A percentile compares a stretch with the other conserved stretches of the same genome.
Conservation (phyloP, 2,888 invertebrate genomes). For the Helleia helle region DNA sequence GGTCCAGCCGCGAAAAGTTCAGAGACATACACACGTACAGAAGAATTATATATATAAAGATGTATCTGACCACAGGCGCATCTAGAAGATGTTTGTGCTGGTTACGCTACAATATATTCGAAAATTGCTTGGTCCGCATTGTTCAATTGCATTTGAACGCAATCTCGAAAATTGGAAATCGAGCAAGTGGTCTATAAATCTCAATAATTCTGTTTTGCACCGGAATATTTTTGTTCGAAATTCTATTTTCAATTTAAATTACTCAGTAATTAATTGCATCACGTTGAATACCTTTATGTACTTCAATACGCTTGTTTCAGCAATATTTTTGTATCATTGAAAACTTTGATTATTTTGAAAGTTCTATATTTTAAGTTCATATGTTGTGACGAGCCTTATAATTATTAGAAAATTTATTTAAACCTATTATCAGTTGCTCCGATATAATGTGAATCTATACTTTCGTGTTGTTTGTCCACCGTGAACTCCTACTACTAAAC, state of each 20-base stretch:
- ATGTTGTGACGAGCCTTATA: too few species aligned
- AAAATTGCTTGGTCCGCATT: conserved; percentile 17
- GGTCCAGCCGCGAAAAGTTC: too few species aligned
- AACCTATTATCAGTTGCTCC: too few species aligned
- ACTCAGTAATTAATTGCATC: background rate
- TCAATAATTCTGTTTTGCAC: conserved; percentile 11
- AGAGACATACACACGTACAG: too few species aligned
- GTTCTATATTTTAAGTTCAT: too few species aligned
- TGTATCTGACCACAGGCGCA: background rate
- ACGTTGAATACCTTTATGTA: background rate
- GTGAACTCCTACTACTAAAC: too few species aligned
- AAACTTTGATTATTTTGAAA: too few species aligned
- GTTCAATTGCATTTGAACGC: conserved; percentile 12
- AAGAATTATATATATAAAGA: too few species aligned
- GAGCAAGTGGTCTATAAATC: conserved; percentile 13
- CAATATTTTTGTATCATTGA: too few species aligned
- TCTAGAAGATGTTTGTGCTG: conserved; percentile 8
- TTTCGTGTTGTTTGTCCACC: too few species aligned
- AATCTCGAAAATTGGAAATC: conserved; percentile 18
- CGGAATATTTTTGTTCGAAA: background rate
- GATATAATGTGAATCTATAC: too few species aligned
- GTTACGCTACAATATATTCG: conserved; percentile 14
- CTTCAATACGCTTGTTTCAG: background rate
- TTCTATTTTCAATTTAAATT: background rate
- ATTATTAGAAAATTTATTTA: too few species aligned